Evolutionary conservation across 2,888 invertebrate genomes (phyloP).

Genomic region (Pollenia angustigena): DNA sequence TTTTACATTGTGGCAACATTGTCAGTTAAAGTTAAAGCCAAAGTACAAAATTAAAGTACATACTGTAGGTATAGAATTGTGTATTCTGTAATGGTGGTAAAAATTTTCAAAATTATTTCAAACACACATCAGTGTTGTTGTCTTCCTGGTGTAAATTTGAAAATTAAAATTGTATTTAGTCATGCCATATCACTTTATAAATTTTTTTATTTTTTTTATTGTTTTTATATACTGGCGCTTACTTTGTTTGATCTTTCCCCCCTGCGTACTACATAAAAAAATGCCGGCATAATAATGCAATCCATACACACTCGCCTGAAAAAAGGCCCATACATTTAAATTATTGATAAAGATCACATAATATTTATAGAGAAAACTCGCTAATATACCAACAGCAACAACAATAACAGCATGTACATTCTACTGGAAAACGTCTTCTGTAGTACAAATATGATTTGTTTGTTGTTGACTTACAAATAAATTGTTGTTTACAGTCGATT

Average conservation of each 20-base stretch:
- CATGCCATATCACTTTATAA: conserved; percentile 84
- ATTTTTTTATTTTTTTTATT: conserved; percentile 79
- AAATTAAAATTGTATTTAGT: conserved; percentile 83
- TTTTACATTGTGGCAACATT: too few species aligned
- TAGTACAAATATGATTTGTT: conserved; percentile 23
- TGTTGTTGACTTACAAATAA: conserved; percentile 33
- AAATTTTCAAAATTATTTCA: neutral
- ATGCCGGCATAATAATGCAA: conserved; percentile 41
- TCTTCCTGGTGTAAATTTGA: neutral
- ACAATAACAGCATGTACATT: conserved; percentile 4
- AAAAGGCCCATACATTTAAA: conserved; percentile 6
- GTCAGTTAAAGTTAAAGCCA: too few species aligned
- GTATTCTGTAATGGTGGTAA: neutral
- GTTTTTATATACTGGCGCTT: conserved; percentile 61
- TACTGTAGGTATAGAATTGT: too few species aligned
- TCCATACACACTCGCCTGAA: neutral
- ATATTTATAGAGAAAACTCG: conserved; percentile 23
- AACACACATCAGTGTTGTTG: neutral
- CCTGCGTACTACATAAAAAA: conserved; percentile 25
- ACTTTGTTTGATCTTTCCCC: conserved; percentile 75
- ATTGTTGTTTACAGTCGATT: conserved; percentile 45
- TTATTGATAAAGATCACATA: conserved; percentile 41
- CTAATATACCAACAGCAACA: conserved; percentile 14
- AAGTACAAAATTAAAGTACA: too few species aligned
- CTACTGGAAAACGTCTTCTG: neutral